Conservation (phyloP, 2,888 invertebrate genomes). For the Aspidiotus rigidus region DNA sequence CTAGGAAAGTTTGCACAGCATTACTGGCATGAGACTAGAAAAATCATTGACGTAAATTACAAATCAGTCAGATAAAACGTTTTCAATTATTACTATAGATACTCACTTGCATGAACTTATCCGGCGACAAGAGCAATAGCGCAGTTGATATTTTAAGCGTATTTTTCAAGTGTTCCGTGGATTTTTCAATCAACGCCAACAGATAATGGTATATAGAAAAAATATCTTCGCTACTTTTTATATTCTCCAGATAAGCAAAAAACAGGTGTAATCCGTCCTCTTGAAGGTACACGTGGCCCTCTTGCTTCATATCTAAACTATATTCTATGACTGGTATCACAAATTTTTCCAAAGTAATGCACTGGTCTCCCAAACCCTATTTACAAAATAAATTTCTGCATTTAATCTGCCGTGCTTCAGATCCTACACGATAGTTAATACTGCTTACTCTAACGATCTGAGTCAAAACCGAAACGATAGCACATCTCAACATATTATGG, state of each 20-base stretch:
- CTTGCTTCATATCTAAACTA: conserved; percentile 68
- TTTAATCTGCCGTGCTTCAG: neutral
- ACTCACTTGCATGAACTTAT: conserved; percentile 54
- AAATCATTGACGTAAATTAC: neutral
- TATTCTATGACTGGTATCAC: conserved; percentile 57
- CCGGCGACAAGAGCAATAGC: conserved; percentile 68
- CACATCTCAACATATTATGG: conserved; percentile 82
- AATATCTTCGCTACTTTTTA: conserved; percentile 43
- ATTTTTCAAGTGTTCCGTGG: conserved; percentile 68
- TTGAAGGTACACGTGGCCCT: conserved; percentile 72
- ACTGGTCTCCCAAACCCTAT: conserved; percentile 35
- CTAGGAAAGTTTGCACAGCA: conserved; percentile 56
- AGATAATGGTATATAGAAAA: conserved; percentile 66
- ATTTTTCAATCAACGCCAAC: conserved; percentile 63
- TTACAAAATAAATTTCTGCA: neutral
- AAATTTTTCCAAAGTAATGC: conserved; percentile 44
- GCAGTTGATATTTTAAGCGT: conserved; percentile 74
- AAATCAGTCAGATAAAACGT: too few species aligned
- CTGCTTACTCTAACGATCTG: conserved; percentile 67
- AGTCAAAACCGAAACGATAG: conserved; percentile 76
- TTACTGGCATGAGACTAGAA: neutral
- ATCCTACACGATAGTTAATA: neutral
- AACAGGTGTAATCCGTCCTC: conserved; percentile 89
- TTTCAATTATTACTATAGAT: neutral
- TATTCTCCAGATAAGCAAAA: conserved; percentile 47